Conservation (phyloP, 2,113 vertebrate genomes). For the Carassius auratus region DNA sequence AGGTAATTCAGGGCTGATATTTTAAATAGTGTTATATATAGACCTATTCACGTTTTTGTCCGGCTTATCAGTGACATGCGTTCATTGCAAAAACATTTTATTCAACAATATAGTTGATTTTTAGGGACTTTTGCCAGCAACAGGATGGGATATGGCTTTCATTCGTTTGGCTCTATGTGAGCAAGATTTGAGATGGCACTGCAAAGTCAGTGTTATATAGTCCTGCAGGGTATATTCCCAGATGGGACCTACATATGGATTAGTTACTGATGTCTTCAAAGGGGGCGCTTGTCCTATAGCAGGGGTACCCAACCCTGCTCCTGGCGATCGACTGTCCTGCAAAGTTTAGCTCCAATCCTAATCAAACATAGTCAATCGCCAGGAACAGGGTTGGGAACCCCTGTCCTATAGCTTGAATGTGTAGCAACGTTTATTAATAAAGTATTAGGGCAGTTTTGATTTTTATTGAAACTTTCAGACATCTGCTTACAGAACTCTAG, state of each 20-base stretch:
- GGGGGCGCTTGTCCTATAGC: neutral
- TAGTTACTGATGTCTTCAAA: neutral
- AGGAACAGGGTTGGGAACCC: too few species aligned
- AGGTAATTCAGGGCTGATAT: neutral
- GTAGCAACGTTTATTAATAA: neutral
- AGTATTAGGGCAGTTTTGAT: neutral
- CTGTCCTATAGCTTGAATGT: neutral
- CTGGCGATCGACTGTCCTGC: too few species aligned
- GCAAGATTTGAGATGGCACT: slow-evolving; percentile 47
- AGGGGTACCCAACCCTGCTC: too few species aligned
- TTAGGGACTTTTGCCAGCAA: neutral
- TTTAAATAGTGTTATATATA: neutral
- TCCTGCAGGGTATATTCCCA: slow-evolving; percentile 33
- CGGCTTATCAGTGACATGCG: neutral
- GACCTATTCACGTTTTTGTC: neutral
- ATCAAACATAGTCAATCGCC: too few species aligned
- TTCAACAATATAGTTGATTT: neutral
- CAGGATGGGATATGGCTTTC: neutral
- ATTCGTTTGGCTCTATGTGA: slow-evolving; percentile 17
- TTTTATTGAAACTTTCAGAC: neutral
- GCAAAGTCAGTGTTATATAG: slow-evolving; percentile 41
- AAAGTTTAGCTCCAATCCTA: too few species aligned
- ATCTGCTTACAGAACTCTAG: neutral
- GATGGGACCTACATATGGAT: slow-evolving; percentile 13
- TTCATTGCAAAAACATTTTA: neutral